A percentile compares a stretch with the other conserved stretches of the same genome.
These are phyloP conservation scores for Hippopotamus amphibius DNA, from an alignment of 2,113 vertebrate species.

Conservation along the genomic window DNA sequence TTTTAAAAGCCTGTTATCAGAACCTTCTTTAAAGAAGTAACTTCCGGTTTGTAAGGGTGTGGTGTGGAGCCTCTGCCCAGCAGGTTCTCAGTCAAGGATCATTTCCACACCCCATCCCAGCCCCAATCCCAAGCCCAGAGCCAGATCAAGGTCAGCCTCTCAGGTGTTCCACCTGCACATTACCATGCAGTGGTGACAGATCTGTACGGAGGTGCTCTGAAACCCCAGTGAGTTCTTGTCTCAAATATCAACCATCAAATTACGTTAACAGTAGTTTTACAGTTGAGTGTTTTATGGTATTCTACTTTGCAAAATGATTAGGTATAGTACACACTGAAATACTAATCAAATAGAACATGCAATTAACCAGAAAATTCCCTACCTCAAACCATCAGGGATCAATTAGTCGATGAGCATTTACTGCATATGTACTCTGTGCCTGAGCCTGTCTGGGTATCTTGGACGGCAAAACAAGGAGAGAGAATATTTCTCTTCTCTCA, in stretches of 20 bases:
- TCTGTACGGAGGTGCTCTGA: background rate
- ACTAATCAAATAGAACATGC: slow-evolving; percentile 62
- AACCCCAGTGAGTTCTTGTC: background rate
- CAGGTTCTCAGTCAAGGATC: accelerated
- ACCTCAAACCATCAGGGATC: slow-evolving; percentile 37
- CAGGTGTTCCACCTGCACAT: too few relatives aligned
- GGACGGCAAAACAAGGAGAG: background rate
- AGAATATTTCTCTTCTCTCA: background rate
- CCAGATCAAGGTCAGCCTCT: background rate
- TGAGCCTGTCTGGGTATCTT: background rate
- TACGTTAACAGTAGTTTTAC: slow-evolving; percentile 19
- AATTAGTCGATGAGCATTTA: slow-evolving; percentile 54
- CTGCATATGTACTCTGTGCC: background rate
- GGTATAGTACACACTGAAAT: background rate
- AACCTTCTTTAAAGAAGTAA: background rate
- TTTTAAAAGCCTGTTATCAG: background rate
- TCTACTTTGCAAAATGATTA: slow-evolving; percentile 55
- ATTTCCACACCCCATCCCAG: background rate
- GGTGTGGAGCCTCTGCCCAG: accelerated
- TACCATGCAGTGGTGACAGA: background rate
- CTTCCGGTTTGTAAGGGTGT: accelerated
- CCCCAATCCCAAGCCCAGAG: background rate
- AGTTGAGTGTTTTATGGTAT: slow-evolving; percentile 23
- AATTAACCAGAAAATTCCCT: slow-evolving; percentile 57
- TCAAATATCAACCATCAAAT: slow-evolving; percentile 36